A percentile compares a stretch with the other conserved stretches of the same genome.
These are phyloP conservation scores for Leptinotarsa rubiginosa DNA, from an alignment of 2,888 invertebrate species.

Conservation along the genomic window DNA sequence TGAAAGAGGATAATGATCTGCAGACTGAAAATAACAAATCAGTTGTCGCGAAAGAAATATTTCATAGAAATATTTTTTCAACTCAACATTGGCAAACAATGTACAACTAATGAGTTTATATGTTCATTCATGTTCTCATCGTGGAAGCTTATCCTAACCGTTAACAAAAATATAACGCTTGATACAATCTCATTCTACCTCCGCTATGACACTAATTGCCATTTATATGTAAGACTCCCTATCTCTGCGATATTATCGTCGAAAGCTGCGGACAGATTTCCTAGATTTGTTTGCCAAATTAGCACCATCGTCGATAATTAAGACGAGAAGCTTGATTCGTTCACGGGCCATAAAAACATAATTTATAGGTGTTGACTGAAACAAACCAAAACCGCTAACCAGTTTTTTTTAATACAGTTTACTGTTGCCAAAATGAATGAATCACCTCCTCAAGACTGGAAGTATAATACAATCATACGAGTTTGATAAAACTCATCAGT, in stretches of 20 bases:
- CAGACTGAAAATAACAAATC: too few species aligned
- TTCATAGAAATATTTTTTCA: too few species aligned
- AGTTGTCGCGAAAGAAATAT: too few species aligned
- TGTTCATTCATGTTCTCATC: too few species aligned
- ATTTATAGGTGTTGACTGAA: conserved; percentile 31
- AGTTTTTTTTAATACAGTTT: conserved; percentile 1
- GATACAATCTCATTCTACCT: not conserved
- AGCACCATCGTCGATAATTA: conserved; percentile 38
- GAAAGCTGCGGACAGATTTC: conserved; percentile 37
- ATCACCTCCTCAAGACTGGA: not conserved
- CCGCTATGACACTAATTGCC: conserved; percentile 3
- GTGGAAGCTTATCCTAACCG: not conserved
- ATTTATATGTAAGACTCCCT: conserved; percentile 14
- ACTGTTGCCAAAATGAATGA: not conserved
- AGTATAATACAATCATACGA: too few species aligned
- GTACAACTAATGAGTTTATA: too few species aligned
- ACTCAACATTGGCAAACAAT: too few species aligned
- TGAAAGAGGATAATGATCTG: too few species aligned
- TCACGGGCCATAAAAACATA: conserved; percentile 27
- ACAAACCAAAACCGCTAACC: conserved; percentile 22
- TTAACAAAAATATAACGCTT: not conserved
- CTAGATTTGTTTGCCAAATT: conserved; percentile 43
- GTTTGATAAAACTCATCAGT: too few species aligned
- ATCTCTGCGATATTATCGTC: conserved; percentile 41
- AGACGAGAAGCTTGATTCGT: conserved; percentile 22